phyloP scores from a whole-genome alignment of 2,888 invertebrate species.

The Lycia hirtaria region DNA sequence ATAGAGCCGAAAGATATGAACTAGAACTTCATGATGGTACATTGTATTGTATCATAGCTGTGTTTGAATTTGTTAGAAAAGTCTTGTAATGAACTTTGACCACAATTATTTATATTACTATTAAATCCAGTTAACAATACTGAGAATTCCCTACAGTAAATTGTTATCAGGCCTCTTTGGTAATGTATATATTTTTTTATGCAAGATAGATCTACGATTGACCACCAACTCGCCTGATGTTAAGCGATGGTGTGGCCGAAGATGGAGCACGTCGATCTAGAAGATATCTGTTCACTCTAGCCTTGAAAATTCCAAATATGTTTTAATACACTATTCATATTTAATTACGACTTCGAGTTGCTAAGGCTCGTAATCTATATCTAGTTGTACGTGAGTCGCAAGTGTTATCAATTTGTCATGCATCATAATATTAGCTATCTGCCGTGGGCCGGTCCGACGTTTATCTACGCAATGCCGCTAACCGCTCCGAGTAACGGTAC shows the following conservation, averaged over 20 bases:
- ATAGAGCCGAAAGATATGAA: too few relatives aligned
- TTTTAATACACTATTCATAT: slow-evolving; percentile 14
- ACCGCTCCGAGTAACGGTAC: slow-evolving; percentile 75
- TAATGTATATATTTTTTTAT: slow-evolving; percentile 3
- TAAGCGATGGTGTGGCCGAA: too few relatives aligned
- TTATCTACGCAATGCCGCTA: slow-evolving; percentile 71
- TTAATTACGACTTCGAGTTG: slow-evolving; percentile 42
- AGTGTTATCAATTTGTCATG: slow-evolving; percentile 55
- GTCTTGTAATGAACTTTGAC: too few relatives aligned
- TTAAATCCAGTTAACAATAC: not conserved
- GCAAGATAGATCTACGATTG: too few relatives aligned
- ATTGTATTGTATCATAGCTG: too few relatives aligned
- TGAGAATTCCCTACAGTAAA: slow-evolving; percentile 23
- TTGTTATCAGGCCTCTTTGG: slow-evolving; percentile 5
- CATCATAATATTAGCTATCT: slow-evolving; percentile 56
- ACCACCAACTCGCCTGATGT: too few relatives aligned
- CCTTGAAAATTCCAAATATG: too few relatives aligned
- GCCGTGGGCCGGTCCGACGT: slow-evolving; percentile 67
- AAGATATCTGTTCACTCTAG: too few relatives aligned
- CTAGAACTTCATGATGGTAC: too few relatives aligned
- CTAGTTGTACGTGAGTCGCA: slow-evolving; percentile 46
- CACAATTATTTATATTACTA: too few relatives aligned
- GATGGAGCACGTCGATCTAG: too few relatives aligned
- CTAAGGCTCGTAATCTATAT: slow-evolving; percentile 47
- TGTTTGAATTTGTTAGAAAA: too few relatives aligned